phyloP scores from a whole-genome alignment of 2,113 vertebrate genomes.

The Aythya baeri region DNA sequence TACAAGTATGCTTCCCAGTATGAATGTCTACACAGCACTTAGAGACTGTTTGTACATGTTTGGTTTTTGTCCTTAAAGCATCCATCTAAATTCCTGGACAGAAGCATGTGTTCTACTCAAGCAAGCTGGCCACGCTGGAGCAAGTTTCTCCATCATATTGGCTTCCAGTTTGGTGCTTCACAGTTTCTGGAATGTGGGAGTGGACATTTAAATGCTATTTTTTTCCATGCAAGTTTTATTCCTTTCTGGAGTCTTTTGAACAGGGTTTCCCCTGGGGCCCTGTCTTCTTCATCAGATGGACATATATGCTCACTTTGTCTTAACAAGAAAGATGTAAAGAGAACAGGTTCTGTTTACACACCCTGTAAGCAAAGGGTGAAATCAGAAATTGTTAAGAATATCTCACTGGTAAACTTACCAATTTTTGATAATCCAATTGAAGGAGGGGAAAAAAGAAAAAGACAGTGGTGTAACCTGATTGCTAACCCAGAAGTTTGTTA shows the following conservation, averaged over 20 bases:
- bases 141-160: not conserved
- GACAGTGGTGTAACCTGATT: not conserved
- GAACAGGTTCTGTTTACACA: not conserved
- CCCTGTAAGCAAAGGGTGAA: not conserved
- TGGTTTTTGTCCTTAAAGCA: not conserved
- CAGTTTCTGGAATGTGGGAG: not conserved
- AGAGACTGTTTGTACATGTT: not conserved
- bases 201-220: not conserved
- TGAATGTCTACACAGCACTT: not conserved
- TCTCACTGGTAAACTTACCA: not conserved
- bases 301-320: not conserved
- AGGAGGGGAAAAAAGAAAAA: not conserved
- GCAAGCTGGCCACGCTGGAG: not conserved
- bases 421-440: not conserved
- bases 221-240: not conserved
- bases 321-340: not conserved
- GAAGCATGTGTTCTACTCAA: not conserved
- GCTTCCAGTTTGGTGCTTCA: not conserved
- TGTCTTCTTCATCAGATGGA: not conserved
- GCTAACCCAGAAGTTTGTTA: not conserved
- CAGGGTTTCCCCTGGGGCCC: not conserved
- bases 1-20: fast-evolving
- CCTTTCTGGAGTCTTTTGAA: not conserved
- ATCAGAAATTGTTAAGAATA: not conserved
- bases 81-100: not conserved